Conservation (phyloP, 2,113 vertebrate genomes). For the Lipophrys pholis region DNA sequence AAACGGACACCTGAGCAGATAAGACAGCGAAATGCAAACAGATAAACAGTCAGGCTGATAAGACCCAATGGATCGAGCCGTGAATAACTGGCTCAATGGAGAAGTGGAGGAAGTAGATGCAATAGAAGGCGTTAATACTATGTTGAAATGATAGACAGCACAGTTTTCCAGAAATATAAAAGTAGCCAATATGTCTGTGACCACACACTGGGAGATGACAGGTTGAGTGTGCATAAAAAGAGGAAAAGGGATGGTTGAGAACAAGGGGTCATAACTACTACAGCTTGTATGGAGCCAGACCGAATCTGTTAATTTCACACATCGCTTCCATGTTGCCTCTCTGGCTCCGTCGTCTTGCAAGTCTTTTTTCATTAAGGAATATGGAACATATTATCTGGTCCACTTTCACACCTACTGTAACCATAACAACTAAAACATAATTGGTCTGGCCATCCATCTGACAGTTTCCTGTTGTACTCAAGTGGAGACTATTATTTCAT, state of each 20-base stretch:
- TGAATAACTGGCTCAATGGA: constrained; percentile 31
- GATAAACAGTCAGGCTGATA: constrained; percentile 50
- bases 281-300: constrained; percentile 49
- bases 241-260: constrained; percentile 33
- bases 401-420: constrained; percentile 50
- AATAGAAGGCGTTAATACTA: constrained; percentile 9
- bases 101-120: constrained; percentile 13
- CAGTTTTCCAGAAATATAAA: constrained; percentile 37
- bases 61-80: constrained; percentile 40
- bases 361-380: constrained; percentile 42
- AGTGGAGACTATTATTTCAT: constrained; percentile 24
- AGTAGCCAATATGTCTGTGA: constrained; percentile 36
- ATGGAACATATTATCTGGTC: constrained; percentile 38
- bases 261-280: constrained; percentile 44
- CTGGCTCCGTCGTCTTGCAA: constrained; percentile 30
- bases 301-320: constrained; percentile 70
- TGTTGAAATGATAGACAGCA: constrained; percentile 31
- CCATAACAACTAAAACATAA: constrained; percentile 56
- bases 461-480: constrained; percentile 17
- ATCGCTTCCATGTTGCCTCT: constrained; percentile 47
- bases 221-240: constrained; percentile 28
- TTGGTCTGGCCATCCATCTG: constrained; percentile 17
- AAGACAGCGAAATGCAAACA: constrained; percentile 45
- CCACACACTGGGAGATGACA: constrained; percentile 22
- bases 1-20: constrained; percentile 52